Evolutionary conservation across 92 coral and sea anemone species (phyloP), one percentile per base, ranked within the genome.

Genomic region (Palythoa heliodiscus): DNA sequence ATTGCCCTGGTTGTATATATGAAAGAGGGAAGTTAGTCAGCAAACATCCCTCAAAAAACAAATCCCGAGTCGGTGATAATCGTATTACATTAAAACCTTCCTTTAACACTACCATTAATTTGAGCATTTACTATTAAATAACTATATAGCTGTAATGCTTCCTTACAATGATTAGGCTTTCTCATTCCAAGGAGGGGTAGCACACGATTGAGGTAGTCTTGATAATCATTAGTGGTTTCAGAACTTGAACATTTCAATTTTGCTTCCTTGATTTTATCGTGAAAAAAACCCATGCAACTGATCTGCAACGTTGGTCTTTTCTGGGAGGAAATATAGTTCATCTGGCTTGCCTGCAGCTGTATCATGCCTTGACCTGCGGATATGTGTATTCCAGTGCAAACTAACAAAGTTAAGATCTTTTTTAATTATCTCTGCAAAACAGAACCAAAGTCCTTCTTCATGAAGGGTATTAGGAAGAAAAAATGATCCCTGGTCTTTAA

Each of bases 401-500:
- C n/a, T 47, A 48, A 73, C 77, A 73, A 73, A 47, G 55, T 73
- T 17, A 11, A 73, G 77, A 23, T 73, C 77, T 48, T 73, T 23
- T 38, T 73, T 53, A 24, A 71, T 40, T 11, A 37, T 19, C 40
- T 35, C 52, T 35, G 52, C 52, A 71, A 71, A 71, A 71, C 75
- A 38, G 35, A 71, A 71, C 75, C 75, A 70, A 71, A 71, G 52
- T 13, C 53, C 38, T 6, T 71, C 52, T 25, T 38, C 75, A 37
- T 37, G 75, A 3, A 71, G 52, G 5, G 29, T 37, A 25, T 50
- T 71, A 38, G 54, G 54, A 17, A 10, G 11, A 22, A 78, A 5
- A 13, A 77, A 67, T 13, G 76, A 17, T 38, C 89, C 89, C 71
- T 70, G 52, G 40, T 66, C 77, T 24, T 66, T 16, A 48, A 86